phyloP scores from a whole-genome alignment of 1,140 invertebrate species.

The Zaprionus camerounensis region DNA sequence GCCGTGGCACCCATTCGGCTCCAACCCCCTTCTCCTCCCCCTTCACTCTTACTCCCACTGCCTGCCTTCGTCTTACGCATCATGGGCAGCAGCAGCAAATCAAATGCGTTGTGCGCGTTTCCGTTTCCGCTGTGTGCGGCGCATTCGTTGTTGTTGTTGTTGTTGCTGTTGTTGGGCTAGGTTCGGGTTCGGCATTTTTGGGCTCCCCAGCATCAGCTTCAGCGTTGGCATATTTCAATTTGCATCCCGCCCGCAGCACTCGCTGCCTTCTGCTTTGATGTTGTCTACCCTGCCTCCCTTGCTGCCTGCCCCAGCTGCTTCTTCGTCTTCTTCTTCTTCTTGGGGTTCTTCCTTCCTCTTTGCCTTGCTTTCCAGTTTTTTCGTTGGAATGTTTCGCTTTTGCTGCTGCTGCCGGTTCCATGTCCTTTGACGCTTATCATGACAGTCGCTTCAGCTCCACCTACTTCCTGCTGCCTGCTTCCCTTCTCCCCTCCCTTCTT shows the following conservation, averaged over 20 bases:
- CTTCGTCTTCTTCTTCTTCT: not conserved
- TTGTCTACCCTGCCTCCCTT: conserved; percentile 28
- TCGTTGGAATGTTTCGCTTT: conserved; percentile 32
- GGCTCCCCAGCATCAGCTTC: not conserved
- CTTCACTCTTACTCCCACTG: conserved; percentile 4
- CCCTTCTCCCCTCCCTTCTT: not conserved
- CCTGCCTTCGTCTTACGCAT: not conserved
- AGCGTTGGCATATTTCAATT: conserved; percentile 70
- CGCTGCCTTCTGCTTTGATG: conserved; percentile 78
- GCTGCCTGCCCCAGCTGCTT: not conserved
- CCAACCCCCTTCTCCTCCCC: not conserved
- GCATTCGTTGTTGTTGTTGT: not conserved
- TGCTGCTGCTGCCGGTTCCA: conserved; percentile 26
- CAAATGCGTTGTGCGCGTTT: conserved; percentile 71
- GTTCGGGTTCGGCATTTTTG: conserved; percentile 42
- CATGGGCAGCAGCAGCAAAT: conserved; percentile 59
- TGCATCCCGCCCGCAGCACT: conserved; percentile 72
- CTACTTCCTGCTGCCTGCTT: not conserved
- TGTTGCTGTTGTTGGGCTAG: conserved; percentile 48
- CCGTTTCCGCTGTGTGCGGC: conserved; percentile 46
- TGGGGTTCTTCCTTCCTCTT: not conserved
- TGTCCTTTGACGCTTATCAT: conserved; percentile 78
- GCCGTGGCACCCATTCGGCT: not conserved
- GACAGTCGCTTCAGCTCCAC: conserved; percentile 19
- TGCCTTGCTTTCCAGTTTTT: conserved; percentile 35